These are phyloP conservation scores for Trogon surrucura DNA, from an alignment of 2,113 vertebrate genomes.

Conservation along the genomic window DNA sequence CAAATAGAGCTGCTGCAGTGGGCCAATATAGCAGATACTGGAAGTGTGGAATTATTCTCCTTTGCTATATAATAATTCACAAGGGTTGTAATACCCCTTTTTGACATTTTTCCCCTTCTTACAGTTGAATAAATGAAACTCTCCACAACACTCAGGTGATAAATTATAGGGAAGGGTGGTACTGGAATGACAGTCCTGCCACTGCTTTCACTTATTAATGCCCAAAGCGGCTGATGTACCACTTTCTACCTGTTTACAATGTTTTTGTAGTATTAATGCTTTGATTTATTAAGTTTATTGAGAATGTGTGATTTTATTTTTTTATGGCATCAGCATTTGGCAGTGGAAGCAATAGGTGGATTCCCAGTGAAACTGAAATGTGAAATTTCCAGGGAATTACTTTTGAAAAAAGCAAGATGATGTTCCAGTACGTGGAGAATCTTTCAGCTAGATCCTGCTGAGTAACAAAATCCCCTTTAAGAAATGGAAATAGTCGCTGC, in stretches of 20 bases:
- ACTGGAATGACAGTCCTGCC: background rate
- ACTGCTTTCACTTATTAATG: background rate
- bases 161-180: background rate
- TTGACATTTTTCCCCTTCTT: background rate
- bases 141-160: background rate
- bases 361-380: background rate
- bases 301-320: background rate
- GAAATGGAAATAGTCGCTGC: accelerated
- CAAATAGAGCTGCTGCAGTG: background rate
- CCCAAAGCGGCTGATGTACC: background rate
- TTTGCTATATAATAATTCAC: background rate
- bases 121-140: background rate
- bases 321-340: background rate
- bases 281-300: background rate
- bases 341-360: background rate
- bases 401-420: background rate
- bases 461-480: background rate
- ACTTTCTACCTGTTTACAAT: background rate
- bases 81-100: background rate
- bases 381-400: background rate
- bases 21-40: accelerated
- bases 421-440: background rate
- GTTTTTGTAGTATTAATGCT: background rate
- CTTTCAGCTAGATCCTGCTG: background rate
- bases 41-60: background rate